phyloP scores from a whole-genome alignment of 2,113 vertebrate species.

The Tychaedon coryphoeus region DNA sequence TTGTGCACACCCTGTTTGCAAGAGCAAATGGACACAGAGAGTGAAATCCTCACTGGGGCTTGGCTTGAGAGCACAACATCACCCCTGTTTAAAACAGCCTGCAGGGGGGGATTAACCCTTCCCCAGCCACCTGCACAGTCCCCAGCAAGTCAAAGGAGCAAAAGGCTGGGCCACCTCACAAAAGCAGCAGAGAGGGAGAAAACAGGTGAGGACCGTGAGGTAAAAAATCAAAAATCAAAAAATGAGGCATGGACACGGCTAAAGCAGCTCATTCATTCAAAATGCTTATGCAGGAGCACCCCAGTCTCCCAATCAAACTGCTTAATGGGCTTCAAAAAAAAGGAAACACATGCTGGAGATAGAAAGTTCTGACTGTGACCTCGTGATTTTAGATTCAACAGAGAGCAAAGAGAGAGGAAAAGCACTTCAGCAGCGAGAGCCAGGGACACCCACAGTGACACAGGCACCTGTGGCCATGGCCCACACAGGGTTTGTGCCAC shows the following conservation, averaged over 20 bases:
- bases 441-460: rapidly evolving
- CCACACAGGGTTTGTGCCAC: neutral
- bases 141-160: rapidly evolving
- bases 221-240: neutral
- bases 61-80: neutral
- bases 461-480: rapidly evolving
- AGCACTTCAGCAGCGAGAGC: rapidly evolving
- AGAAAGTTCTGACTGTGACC: neutral
- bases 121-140: neutral
- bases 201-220: neutral
- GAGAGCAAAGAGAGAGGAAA: neutral
- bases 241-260: neutral
- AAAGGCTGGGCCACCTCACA: neutral
- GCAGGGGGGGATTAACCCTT: neutral
- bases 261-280: neutral
- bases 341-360: neutral
- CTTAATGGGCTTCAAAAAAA: neutral
- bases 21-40: rapidly evolving
- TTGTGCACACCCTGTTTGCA: rapidly evolving
- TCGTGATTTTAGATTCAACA: neutral
- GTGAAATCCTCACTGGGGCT: neutral
- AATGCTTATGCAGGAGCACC: neutral
- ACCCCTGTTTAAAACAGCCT: no score
- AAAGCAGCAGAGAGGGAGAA: neutral
- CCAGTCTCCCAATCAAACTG: neutral